Base-by-base conservation (phyloP, 2,888 invertebrate species). In the Amitus sp. region DNA sequence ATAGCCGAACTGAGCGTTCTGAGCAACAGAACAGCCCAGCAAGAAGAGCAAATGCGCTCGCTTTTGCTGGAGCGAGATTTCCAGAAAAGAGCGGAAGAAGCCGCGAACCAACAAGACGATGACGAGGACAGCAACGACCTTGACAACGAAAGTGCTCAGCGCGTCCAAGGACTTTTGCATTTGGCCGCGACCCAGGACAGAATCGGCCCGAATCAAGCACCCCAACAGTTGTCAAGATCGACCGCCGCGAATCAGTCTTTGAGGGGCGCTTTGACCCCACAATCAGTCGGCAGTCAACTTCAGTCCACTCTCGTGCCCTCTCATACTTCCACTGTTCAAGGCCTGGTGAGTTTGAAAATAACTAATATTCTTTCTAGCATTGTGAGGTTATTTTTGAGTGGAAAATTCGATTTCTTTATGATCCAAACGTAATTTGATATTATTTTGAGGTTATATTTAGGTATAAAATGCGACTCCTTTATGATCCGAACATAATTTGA, bases 1-100 rank as follows among this genome's bases (percentile, higher is more conserved):
- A 96, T 96, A 63, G 86, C 87, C 0, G 93, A 94, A 69, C 84
- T 97, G 50, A 87, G 92, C 66, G 83, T 88, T 1, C 78, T 92
- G 58, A 86, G 89, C 13, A 85, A 87, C 47, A 87, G 94, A 53
- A 88, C 91, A 2, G 84, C 89, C 0, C 92, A 91, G 71, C 95
- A 96, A 79, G 94, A 92, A 68, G 95, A 96, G 76, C 94, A 95
- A 75, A 83, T 96, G 13, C 87, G 95, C 53, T 91, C 94, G n/a
- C 84, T 98, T 53, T 90, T 92, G 66, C 84, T 97, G n/a, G 97
- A 98, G 79, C 86, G 93, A 60, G 97, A 98, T 83, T 98, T 98
- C 81, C 96, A 97, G 79, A 87, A 94, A 13, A 86, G 97, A 45
- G 96, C 95, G 2, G 90, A 92, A 76, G 94, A 95, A 82, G 86